phyloP scores from a whole-genome alignment of 2,888 invertebrate genomes.

The Tipula vernalis region DNA sequence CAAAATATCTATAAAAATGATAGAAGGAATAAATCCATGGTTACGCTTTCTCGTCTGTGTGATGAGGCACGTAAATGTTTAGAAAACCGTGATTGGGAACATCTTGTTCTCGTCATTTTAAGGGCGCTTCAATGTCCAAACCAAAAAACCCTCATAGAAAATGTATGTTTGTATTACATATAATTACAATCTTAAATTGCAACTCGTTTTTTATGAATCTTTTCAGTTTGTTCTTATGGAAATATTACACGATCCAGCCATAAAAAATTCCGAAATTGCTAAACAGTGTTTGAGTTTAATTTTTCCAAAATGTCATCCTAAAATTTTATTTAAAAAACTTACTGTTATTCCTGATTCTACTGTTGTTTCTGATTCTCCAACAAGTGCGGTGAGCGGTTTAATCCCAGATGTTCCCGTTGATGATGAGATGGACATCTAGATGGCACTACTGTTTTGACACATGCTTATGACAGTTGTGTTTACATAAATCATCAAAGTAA shows the following conservation, averaged over 20 bases:
- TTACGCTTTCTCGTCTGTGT: neutral
- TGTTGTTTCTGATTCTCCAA: no score
- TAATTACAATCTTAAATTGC: no score
- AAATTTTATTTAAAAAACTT: neutral
- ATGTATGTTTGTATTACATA: neutral
- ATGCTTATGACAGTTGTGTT: neutral
- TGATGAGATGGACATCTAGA: neutral
- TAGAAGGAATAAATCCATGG: neutral
- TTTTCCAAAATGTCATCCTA: neutral
- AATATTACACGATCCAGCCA: neutral
- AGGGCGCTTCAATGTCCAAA: neutral
- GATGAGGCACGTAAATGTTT: neutral
- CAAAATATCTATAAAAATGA: neutral
- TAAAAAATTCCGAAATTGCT: neutral
- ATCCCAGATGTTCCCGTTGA: neutral
- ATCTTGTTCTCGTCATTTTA: neutral
- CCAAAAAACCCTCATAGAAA: neutral
- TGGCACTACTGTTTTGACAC: neutral
- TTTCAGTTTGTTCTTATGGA: neutral
- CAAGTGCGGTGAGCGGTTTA: no score
- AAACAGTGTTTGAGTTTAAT: neutral
- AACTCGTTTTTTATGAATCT: neutral
- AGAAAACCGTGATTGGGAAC: neutral
- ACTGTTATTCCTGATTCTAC: neutral
- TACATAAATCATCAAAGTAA: neutral